phyloP scores from a whole-genome alignment of 2,113 vertebrate genomes.

The Megaleporinus macrocephalus region DNA sequence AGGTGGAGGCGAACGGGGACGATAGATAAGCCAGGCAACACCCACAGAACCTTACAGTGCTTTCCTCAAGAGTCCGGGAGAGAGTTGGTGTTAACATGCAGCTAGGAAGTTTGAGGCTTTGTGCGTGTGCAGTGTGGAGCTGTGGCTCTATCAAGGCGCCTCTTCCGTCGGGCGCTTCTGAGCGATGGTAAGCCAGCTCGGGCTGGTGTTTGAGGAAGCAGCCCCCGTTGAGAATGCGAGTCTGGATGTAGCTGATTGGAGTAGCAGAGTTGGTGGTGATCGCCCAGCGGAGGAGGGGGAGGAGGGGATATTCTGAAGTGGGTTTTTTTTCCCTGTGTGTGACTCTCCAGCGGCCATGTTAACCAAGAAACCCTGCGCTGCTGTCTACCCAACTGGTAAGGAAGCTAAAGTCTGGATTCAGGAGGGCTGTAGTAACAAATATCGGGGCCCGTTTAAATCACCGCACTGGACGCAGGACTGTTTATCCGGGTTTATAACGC shows the following conservation, averaged over 20 bases:
- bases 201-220: slow-evolving; percentile 47
- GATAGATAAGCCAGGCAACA: slow-evolving; percentile 55
- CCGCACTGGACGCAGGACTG: slow-evolving; percentile 2
- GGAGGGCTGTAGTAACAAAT: slow-evolving; percentile 20
- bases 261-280: slow-evolving; percentile 73
- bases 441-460: not conserved
- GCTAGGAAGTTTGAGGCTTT: not conserved
- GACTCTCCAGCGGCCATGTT: slow-evolving; percentile 93
- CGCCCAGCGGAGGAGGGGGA: slow-evolving; percentile 72
- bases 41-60: slow-evolving; percentile 44
- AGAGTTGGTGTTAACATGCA: not conserved
- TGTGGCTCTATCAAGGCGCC: not conserved
- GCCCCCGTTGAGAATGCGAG: slow-evolving; percentile 43
- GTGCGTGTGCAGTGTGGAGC: not conserved
- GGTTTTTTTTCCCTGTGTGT: slow-evolving; percentile 61
- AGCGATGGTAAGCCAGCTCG: slow-evolving; percentile 48
- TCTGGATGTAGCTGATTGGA: slow-evolving; percentile 77
- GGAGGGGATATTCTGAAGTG: slow-evolving; percentile 75
- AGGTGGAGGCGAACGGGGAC: slow-evolving; percentile 43
- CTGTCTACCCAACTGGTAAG: slow-evolving; percentile 89
- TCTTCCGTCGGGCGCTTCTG: slow-evolving; percentile 31
- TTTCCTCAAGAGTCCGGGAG: slow-evolving; percentile 5
- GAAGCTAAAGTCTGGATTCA: slow-evolving; percentile 44
- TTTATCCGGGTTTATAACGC: not conserved
- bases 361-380: slow-evolving; percentile 91